Evolutionary conservation across 2,888 invertebrate species (phyloP), one percentile per base, ranked within the genome.

Genomic region (Periphyllus acericola): DNA sequence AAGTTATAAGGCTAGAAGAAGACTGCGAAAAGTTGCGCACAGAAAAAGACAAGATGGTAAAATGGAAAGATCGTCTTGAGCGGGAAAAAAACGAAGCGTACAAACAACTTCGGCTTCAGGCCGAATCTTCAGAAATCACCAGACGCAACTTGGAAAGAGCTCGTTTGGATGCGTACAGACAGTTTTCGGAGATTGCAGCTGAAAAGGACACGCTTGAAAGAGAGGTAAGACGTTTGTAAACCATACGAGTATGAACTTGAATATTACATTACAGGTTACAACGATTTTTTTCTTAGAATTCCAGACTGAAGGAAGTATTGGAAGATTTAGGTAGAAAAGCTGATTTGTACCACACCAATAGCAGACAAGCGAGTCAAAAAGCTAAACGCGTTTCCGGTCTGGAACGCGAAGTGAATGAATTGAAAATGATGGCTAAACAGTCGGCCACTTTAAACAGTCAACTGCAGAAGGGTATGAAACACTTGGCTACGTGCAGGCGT

Each of bases 1-100:
- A 93, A 89, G 93, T 93, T 86, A 92, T 94, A 29, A 92, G 93
- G 89, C 91, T 94, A 89, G 94, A 94, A 91, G 94, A 94, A 90
- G 93, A 93, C 90, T 93, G 93, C 90, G 93, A 93, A 90, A 93
- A 93, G 92, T 90, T 93, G 89, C 92, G 92, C 89, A 92, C 91
- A 17, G 93, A 93, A 90, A 92, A 92, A 90, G 92, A 93, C 89
- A 92, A 92, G 90, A 92, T 92, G 90, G 90, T 91, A 19, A 92
- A 92, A 90, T 92, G 92, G 91, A 93, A 92, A 90, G 91, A 91
- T 89, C 90, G 91, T 76, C 91, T 93, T 83, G 92, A 93, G 90
- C 92, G 91, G 89, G 93, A 93, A 90, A 91, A 92, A 89, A 92
- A 92, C 90, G 92, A 92, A 90, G 92, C 92, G 21, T 92, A 92